phyloP scores from a whole-genome alignment of 2,113 vertebrate species.

The Eulacestoma nigropectus region DNA sequence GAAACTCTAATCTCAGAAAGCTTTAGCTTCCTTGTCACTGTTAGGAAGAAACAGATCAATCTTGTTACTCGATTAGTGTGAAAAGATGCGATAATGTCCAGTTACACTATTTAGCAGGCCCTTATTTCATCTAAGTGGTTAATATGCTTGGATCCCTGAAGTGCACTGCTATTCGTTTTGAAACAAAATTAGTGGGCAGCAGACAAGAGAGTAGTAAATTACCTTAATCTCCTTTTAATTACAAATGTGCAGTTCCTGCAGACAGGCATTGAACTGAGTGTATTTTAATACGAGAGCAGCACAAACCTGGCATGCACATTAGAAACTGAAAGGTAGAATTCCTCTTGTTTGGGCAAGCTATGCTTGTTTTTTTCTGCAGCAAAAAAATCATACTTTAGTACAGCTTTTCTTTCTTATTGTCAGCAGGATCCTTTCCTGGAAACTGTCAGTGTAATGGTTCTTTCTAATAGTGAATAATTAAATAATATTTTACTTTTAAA shows the following conservation, averaged over 20 bases:
- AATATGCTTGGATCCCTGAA: neutral
- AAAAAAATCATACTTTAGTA: neutral
- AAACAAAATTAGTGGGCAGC: slow-evolving; percentile 6
- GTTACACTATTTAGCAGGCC: neutral
- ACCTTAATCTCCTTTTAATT: slow-evolving; percentile 41
- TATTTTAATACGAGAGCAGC: neutral
- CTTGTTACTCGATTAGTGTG: neutral
- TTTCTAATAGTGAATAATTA: neutral
- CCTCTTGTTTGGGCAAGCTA: neutral
- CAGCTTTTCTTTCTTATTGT: neutral
- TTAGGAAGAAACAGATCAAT: neutral
- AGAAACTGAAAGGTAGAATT: neutral
- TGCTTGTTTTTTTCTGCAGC: neutral
- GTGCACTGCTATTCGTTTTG: neutral
- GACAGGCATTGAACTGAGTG: neutral
- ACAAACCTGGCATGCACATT: neutral
- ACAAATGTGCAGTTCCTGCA: neutral
- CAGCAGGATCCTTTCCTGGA: neutral
- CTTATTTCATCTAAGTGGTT: neutral
- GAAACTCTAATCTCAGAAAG: neutral
- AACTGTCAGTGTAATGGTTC: neutral
- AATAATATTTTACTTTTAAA: neutral
- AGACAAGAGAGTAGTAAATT: slow-evolving; percentile 8
- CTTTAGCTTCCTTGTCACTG: neutral
- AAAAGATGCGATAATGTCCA: neutral